Evolutionary conservation across 2,113 vertebrate species (phyloP).

Genomic region (Hydropotes inermis): DNA sequence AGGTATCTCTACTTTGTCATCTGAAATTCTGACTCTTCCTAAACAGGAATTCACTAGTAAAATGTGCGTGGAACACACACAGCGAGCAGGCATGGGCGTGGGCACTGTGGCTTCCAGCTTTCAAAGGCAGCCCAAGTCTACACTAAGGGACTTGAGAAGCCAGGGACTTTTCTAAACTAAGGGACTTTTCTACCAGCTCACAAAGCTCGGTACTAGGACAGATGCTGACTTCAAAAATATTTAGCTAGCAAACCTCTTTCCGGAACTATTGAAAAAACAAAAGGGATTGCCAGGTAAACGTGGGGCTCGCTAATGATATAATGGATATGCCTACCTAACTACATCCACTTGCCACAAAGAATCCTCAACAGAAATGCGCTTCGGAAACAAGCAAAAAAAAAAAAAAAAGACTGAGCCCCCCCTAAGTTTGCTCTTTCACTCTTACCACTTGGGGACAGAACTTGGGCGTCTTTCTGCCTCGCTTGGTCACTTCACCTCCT

Average conservation of each 20-base stretch:
- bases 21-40: neutral
- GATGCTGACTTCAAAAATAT: neutral
- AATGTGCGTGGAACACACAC: neutral
- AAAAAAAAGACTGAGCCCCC: neutral
- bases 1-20: neutral
- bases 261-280: neutral
- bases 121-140: neutral
- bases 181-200: neutral
- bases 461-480: slow-evolving; percentile 19
- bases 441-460: neutral
- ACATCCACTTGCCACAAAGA: neutral
- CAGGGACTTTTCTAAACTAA: neutral
- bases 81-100: neutral
- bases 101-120: neutral
- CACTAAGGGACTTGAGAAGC: neutral
- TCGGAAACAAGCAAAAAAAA: neutral
- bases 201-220: neutral
- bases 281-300: neutral
- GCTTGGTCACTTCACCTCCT: neutral
- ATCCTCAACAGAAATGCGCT: neutral
- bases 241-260: neutral
- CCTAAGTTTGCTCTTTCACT: slow-evolving; percentile 44
- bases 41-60: neutral
- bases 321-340: neutral
- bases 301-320: neutral